Conservation (phyloP, 2,797 vertebrate genomes). For the Parauchenoglanis punctatus region DNA sequence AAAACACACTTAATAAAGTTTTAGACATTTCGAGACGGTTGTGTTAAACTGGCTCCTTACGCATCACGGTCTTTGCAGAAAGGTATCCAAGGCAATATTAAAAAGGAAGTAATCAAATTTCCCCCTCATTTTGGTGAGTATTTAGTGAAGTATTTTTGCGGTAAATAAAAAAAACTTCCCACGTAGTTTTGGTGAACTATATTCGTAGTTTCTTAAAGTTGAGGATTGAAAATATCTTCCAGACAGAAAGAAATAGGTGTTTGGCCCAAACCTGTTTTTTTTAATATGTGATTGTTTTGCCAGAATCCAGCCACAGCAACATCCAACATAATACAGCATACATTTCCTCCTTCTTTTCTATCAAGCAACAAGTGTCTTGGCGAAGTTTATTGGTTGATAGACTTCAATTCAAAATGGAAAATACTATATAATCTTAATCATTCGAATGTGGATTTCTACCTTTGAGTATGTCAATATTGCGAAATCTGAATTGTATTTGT, state of each 20-base stretch:
- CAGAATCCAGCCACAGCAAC: not conserved
- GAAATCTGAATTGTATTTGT: not conserved
- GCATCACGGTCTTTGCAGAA: not conserved
- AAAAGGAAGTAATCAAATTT: not conserved
- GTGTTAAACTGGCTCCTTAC: not conserved
- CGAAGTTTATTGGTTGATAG: not conserved
- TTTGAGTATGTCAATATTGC: not conserved
- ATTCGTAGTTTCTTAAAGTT: not conserved
- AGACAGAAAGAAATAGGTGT: not conserved
- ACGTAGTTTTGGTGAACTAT: not conserved
- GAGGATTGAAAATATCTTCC: not conserved
- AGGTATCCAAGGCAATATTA: not conserved
- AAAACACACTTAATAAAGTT: not conserved
- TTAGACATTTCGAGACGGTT: not conserved
- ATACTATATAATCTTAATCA: not conserved
- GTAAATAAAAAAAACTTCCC: not conserved
- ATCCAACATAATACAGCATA: not conserved
- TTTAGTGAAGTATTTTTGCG: not conserved
- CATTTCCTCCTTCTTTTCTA: not conserved
- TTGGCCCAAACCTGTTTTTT: not conserved
- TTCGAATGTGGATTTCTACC: not conserved
- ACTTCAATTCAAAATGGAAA: not conserved
- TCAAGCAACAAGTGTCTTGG: not conserved
- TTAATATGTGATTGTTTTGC: not conserved
- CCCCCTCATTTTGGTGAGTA: not conserved